A percentile compares a stretch with the other conserved stretches of the same genome.
These are phyloP conservation scores for Acanthopagrus latus DNA, from an alignment of 2,797 vertebrate species.

Conservation along the genomic window DNA sequence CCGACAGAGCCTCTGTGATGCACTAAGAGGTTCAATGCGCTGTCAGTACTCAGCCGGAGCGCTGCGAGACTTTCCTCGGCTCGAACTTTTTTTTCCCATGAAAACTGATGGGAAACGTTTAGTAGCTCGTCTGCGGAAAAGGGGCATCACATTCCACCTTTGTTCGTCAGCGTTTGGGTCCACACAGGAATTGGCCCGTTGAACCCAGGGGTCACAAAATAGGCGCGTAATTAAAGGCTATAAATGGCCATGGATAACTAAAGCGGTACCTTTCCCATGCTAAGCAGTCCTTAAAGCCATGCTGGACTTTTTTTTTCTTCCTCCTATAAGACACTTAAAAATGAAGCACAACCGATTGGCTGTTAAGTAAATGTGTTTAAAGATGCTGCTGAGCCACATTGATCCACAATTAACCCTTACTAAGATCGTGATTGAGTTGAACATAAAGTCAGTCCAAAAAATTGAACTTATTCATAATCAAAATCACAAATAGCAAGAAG, in stretches of 20 bases:
- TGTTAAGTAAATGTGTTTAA: slow-evolving; percentile 2
- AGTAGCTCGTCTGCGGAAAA: slow-evolving; percentile 73
- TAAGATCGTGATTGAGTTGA: not conserved
- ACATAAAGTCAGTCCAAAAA: not conserved
- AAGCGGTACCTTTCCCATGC: slow-evolving; percentile 80
- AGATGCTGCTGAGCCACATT: not conserved
- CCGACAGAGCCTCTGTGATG: slow-evolving; percentile 17
- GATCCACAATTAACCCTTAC: no score
- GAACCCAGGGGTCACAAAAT: slow-evolving; percentile 86
- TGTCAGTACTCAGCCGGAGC: slow-evolving; percentile 71
- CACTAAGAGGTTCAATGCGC: slow-evolving; percentile 81
- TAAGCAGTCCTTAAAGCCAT: slow-evolving; percentile 66
- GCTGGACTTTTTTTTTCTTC: slow-evolving; percentile 36
- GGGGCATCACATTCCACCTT: slow-evolving; percentile 83
- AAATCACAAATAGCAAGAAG: not conserved
- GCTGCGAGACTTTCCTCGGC: slow-evolving; percentile 68
- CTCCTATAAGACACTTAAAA: slow-evolving; percentile 19
- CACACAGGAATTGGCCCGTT: slow-evolving; percentile 83
- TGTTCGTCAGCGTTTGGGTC: slow-evolving; percentile 81
- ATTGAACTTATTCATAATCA: not conserved
- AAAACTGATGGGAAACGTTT: slow-evolving; percentile 82
- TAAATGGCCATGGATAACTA: slow-evolving; percentile 81
- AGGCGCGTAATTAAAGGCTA: slow-evolving; percentile 85
- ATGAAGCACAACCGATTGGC: slow-evolving; percentile 7
- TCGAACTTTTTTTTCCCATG: slow-evolving; percentile 79